phyloP scores from a whole-genome alignment of 2,888 invertebrate species.

The Heliconius aoede region DNA sequence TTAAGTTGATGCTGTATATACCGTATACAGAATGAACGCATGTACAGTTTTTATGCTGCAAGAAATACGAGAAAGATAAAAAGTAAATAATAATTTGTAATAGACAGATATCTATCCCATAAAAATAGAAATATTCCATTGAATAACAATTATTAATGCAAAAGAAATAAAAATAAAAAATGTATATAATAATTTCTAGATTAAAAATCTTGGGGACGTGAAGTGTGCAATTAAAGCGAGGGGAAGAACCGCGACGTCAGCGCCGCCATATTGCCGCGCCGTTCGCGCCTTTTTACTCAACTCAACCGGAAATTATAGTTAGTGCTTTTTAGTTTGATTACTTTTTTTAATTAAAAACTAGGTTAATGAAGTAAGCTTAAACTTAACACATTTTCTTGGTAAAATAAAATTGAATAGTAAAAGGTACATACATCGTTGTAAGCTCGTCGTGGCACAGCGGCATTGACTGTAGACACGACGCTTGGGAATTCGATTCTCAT shows the following conservation, averaged over 20 bases:
- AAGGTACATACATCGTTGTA: neutral
- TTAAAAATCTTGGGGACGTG: conserved; percentile 43
- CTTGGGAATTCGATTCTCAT: too few relatives aligned
- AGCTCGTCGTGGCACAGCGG: too few relatives aligned
- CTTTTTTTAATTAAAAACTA: conserved; percentile 26
- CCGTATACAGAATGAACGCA: too few relatives aligned
- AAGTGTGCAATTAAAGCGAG: conserved; percentile 56
- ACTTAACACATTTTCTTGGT: neutral
- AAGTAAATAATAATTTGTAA: too few relatives aligned
- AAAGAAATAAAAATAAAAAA: neutral
- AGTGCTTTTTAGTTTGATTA: conserved; percentile 24
- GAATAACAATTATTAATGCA: neutral
- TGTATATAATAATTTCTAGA: neutral
- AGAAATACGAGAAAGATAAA: too few relatives aligned
- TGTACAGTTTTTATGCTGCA: too few relatives aligned
- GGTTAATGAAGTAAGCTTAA: conserved; percentile 32
- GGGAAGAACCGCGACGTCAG: conserved; percentile 48
- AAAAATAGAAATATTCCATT: neutral
- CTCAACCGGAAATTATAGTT: conserved; percentile 35
- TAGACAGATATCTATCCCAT: too few relatives aligned
- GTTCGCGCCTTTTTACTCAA: conserved; percentile 37
- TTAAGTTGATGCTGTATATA: too few relatives aligned
- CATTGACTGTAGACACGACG: too few relatives aligned
- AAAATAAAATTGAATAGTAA: neutral
- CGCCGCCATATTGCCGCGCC: conserved; percentile 47